Base-by-base conservation (phyloP, 2,797 vertebrate genomes). In the Brachyalestes nurse region DNA sequence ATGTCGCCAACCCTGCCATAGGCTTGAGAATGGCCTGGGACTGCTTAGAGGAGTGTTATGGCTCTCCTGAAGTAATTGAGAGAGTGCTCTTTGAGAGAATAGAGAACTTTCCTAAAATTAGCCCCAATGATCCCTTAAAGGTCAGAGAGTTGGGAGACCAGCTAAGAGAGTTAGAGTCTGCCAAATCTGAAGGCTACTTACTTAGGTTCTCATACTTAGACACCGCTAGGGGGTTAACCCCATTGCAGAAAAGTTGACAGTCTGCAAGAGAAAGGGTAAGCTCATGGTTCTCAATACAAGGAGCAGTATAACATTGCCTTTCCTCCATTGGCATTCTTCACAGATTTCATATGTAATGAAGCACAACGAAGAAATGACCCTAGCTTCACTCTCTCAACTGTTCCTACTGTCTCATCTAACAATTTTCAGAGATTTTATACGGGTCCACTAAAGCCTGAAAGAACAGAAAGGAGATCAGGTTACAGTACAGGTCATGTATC, bases 21-120 rank as follows among this genome's bases (percentile, higher is more conserved):
- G 60, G 60, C 1, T 16, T 75, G 2, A 34, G 1, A 21, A 76
- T 5, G 23, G 61, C 61, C 6, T 61, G 57, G 57, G 45, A 70
- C 13, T 13, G 6, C 21, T 75, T 74, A 13, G 62, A 77, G 42
- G 75, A 57, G 4, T 21, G 49, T 13, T 66, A 67, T 4, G 49
- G 64, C 19, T 64, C 57, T 6, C n/a, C 62, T n/a, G 75, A 77
- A 19, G 38, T 67, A 7, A 45, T 77, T 23, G 49, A 67, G 34
- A 23, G 55, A n/a, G 19, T 10, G 8, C 34, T 77, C 17, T 38
- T 57, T 12, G 38, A 67, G 12, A 76, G 34, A 19, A 12, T 77
- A 0, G 34, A 57, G 16, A 38, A 57, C 4, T 40, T 57, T 14
- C 64, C 64, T 0, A 77, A 67, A 13, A 9, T 45, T 14, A 65